Conservation (phyloP, 2,797 vertebrate genomes). For the Pangasius mekongensis region DNA sequence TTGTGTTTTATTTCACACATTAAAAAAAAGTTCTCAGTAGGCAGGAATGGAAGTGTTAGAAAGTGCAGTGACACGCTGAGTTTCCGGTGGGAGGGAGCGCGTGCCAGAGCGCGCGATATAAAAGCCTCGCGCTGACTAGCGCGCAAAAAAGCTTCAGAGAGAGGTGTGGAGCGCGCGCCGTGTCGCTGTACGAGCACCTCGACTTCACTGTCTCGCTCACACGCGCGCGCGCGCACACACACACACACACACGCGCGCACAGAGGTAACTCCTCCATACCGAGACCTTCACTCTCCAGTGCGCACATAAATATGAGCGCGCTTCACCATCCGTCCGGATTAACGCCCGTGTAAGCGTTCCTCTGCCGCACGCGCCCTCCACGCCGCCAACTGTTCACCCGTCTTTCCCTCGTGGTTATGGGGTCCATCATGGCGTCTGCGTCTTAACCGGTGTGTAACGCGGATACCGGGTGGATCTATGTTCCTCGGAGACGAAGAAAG, state of each 20-base stretch:
- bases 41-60: neutral
- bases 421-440: constrained; percentile 64
- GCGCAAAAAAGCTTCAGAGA: constrained; percentile 61
- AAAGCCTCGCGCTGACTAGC: constrained; percentile 68
- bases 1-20: neutral
- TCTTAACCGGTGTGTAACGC: constrained; percentile 81
- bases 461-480: constrained; percentile 94
- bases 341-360: constrained; percentile 71
- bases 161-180: constrained; percentile 21
- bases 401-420: constrained; percentile 79
- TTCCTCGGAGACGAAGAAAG: constrained; percentile 81
- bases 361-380: constrained; percentile 1
- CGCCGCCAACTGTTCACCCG: neutral
- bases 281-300: neutral
- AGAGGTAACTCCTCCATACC: neutral
- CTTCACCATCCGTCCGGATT: constrained; percentile 78
- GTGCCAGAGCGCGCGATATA: constrained; percentile 69
- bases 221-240: neutral
- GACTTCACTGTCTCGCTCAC: constrained; percentile 40
- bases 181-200: constrained; percentile 1
- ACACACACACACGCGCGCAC: neutral
- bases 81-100: constrained; percentile 52
- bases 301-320: constrained; percentile 70
- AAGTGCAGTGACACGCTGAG: constrained; percentile 26
- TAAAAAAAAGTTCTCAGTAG: neutral